phyloP scores from a whole-genome alignment of 2,113 vertebrate species.

The Danio rerio region GRCz12tu NC_133198.1:27598001-27598500 shows the following conservation, averaged over 20 bases:
- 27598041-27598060: not conserved
- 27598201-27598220: constrained; percentile 8
- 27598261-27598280: not conserved
- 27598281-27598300: not conserved
- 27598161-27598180: not conserved
- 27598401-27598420: no score
- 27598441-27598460: not conserved
- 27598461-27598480: constrained; percentile 85
- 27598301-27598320: not conserved
- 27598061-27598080: not conserved
- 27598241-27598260: not conserved
- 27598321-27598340: not conserved
- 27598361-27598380: not conserved
- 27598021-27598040: constrained; percentile 82
- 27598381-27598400: not conserved
- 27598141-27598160: not conserved
- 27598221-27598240: not conserved
- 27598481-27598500: constrained; percentile 82
- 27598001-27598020: constrained; percentile 98
- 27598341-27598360: not conserved
- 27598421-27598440: no score
- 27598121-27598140: not conserved
- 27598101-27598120: not conserved
- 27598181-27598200: not conserved
- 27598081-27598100: not conserved